Evolutionary conservation across 2,888 invertebrate genomes (phyloP).

Genomic region (Branchipolynoe longqiensis): DNA sequence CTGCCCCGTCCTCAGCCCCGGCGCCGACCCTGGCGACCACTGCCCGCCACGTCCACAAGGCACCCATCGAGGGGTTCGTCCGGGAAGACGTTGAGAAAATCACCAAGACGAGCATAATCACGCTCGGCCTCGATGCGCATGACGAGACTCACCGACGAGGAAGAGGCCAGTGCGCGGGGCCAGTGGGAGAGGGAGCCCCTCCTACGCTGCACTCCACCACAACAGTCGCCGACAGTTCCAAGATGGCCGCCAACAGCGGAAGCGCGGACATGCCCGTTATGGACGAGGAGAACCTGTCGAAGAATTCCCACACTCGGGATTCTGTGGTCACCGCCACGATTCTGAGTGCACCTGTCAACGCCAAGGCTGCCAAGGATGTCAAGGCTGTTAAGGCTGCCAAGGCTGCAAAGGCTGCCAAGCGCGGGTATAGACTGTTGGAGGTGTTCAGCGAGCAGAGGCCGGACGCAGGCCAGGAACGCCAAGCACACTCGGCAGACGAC

Average conservation of each 20-base stretch:
- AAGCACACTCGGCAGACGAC: too few species aligned
- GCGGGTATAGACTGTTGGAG: conserved; percentile 22
- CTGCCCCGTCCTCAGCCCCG: not conserved
- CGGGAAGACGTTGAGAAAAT: not conserved
- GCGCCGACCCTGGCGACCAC: not conserved
- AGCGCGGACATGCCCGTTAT: not conserved
- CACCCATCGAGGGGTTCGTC: not conserved
- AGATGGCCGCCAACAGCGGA: too few species aligned
- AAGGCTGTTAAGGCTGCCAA: not conserved
- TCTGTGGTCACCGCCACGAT: too few species aligned
- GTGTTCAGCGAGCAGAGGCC: conserved; percentile 41
- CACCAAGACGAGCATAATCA: conserved; percentile 3
- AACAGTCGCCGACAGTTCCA: not conserved
- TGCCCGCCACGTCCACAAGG: conserved; percentile 17
- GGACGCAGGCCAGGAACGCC: not conserved
- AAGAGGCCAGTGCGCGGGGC: not conserved
- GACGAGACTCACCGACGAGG: too few species aligned
- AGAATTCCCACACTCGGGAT: too few species aligned
- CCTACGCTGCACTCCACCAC: not conserved
- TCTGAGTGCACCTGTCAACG: too few species aligned
- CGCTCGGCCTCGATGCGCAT: not conserved
- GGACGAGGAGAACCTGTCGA: not conserved
- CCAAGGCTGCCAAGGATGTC: not conserved
- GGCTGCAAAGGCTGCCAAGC: not conserved
- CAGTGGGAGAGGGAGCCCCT: not conserved